phyloP scores from a whole-genome alignment of 2,113 vertebrate species.

The Pan troglodytes region DNA sequence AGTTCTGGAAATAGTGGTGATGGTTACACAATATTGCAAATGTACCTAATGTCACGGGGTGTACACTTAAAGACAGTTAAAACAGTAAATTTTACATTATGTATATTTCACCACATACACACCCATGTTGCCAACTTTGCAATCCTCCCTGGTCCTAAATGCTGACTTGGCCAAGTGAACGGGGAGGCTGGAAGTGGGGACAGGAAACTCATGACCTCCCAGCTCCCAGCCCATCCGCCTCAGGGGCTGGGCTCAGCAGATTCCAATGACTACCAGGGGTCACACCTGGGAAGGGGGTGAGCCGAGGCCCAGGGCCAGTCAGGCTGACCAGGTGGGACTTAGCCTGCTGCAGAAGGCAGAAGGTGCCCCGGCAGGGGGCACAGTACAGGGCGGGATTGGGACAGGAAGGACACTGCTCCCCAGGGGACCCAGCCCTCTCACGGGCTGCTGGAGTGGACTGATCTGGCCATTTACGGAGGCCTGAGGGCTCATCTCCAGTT shows the following conservation, averaged over 20 bases:
- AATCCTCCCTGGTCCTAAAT: neutral
- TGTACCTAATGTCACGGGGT: neutral
- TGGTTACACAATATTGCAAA: neutral
- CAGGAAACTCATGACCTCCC: slow-evolving; percentile 66
- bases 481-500: neutral
- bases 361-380: neutral
- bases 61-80: neutral
- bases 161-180: slow-evolving; percentile 35
- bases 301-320: neutral
- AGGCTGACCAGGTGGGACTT: neutral
- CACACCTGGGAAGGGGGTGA: neutral
- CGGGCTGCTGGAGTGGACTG: neutral
- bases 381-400: neutral
- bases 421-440: neutral
- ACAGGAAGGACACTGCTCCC: neutral
- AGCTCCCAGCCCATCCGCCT: neutral
- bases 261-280: neutral
- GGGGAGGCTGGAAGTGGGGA: neutral
- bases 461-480: neutral
- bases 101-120: neutral
- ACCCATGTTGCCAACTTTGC: neutral
- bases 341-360: neutral
- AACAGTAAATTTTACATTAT: neutral
- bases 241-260: neutral
- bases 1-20: neutral